Evolutionary conservation across 2,797 vertebrate genomes (phyloP).

Genomic region (Xenops minutus): DNA sequence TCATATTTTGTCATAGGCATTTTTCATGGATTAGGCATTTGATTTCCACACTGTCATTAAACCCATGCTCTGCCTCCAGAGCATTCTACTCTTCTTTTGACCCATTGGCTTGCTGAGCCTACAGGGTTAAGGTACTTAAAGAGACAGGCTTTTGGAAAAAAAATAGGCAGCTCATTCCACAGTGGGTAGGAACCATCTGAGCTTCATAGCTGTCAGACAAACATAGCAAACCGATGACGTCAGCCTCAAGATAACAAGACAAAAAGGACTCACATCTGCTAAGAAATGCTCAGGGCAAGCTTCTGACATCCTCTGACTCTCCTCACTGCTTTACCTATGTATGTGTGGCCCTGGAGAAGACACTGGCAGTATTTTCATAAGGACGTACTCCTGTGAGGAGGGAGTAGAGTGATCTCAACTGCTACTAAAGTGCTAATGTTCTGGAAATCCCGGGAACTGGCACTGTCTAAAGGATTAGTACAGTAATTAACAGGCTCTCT

Average conservation of each 20-base stretch:
- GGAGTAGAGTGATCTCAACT: background rate
- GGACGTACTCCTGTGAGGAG: background rate
- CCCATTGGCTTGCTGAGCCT: background rate
- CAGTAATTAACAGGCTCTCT: background rate
- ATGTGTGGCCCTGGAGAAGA: background rate
- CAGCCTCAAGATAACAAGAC: background rate
- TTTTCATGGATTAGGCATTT: conserved; percentile 46
- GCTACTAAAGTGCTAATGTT: background rate
- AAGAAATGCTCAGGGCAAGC: background rate
- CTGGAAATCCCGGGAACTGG: background rate
- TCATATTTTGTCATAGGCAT: conserved; percentile 46
- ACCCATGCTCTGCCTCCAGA: background rate
- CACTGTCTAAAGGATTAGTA: conserved; percentile 10
- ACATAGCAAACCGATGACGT: background rate
- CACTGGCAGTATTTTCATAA: background rate
- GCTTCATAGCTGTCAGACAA: background rate
- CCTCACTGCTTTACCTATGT: background rate
- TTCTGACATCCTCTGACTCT: background rate
- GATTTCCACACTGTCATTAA: conserved; percentile 44
- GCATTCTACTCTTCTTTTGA: background rate
- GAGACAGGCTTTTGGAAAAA: background rate
- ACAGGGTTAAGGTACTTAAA: background rate
- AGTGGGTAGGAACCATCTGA: background rate
- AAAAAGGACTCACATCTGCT: background rate
- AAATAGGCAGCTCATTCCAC: background rate